Evolutionary conservation across 1,140 invertebrate species (phyloP), one percentile per base, ranked within the genome.

Genomic region (Bombus cullumanus): DNA sequence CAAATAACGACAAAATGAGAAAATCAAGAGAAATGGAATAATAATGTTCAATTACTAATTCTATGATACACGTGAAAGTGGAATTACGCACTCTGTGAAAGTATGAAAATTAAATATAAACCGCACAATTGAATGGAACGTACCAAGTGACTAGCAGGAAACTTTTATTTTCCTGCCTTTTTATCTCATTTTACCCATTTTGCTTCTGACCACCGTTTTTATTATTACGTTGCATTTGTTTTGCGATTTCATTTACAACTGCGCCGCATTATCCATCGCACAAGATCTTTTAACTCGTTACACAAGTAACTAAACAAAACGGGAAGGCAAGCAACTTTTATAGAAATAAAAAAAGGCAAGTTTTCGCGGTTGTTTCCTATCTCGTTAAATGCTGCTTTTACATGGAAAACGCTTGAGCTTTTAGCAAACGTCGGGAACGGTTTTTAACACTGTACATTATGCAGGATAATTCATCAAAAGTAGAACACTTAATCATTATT

Each of bases 341-440:
- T 39, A 10, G n/a, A 47, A 74, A 74, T 47, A 47, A 47, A 74
- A 74, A 47, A 5, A 74, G 10, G 28, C 12, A 74, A 74, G 28
- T 47, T 43, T 41, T 28, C 71, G 9, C 15, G 71, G 37, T 41
- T 73, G 28, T 73, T 41, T 73, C 47, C 41, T 31, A 41, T 74
- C 41, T 74, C 72, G 72, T 74, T 74, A 25, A 47, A 74, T 39
- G 71, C n/a, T 47, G 72, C n/a, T 74, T 74, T 34, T 47, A 74
- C 28, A 41, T 18, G 15, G n/a, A 39, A 47, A 47, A 31, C 39
- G 15, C 41, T 18, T 3, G n/a, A 22, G n/a, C n/a, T 74, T 74
- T 74, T 28, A 47, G n/a, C 41, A 41, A 47, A 18, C 25, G 9
- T 18, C 25, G 15, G 1, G 8, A 47, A 31, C 41, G 31, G 18